Conservation (phyloP, 37 sponge, comb jelly and placozoan species). For the Chondrilla cf. caribensis region DNA sequence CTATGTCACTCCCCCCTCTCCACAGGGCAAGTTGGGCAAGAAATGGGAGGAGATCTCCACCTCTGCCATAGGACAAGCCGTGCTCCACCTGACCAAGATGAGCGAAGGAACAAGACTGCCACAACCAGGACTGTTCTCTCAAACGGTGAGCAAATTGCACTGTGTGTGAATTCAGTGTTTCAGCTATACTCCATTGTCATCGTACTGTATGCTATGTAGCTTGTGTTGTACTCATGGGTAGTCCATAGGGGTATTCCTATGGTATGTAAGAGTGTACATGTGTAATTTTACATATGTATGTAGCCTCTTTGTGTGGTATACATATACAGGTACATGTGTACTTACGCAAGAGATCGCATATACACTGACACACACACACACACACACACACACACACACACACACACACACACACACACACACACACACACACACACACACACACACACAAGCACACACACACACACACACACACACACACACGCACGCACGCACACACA, state of each 20-base stretch:
- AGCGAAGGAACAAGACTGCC: conserved; percentile 60
- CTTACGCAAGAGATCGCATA: no score
- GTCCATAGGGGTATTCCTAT: no score
- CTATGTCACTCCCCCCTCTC: no score
- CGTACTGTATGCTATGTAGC: background rate
- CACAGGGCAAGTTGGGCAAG: conserved; percentile 46
- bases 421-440: conserved; percentile 6
- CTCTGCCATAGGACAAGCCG: conserved; percentile 84
- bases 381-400: background rate
- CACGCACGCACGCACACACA: background rate
- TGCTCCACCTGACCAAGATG: conserved; percentile 83
- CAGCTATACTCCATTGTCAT: background rate
- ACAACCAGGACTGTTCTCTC: conserved; percentile 75
- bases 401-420: conserved; percentile 1
- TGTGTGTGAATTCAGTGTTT: background rate
- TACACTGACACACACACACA: background rate
- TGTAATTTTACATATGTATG: no score
- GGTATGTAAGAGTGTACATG: no score
- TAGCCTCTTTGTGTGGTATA: no score
- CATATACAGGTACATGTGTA: no score
- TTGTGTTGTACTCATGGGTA: no score
- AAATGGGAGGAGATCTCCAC: conserved; percentile 78
- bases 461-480: background rate
- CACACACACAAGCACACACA: background rate
- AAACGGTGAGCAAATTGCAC: conserved; percentile 50